Base-by-base conservation (phyloP, 2,797 vertebrate species). In the Eupleurogrammus muticus region DNA sequence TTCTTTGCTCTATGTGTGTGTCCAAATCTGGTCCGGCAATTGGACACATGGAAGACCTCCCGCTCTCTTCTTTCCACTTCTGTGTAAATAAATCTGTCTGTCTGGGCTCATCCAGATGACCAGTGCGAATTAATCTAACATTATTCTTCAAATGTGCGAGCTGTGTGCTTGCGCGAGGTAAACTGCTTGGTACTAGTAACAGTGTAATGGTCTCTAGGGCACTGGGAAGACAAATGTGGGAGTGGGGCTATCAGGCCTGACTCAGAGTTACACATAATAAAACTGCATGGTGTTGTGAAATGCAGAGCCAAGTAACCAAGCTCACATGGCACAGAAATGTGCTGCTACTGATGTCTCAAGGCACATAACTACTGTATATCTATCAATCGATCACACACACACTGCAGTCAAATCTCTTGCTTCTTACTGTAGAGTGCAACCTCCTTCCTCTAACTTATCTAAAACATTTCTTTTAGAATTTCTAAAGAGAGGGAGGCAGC, bases 231-330 rank as follows among this genome's bases (percentile, higher is more conserved):
- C 49, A 76, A 74, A 79, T 77, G 60, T 62, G 42, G 63, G 54
- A 57, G 61, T 57, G 19, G 3, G 61, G 35, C 21, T 46, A 48
- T 75, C 66, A 68, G 32, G 68, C 74, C 17, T 83, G 79, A 84
- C 40, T 82, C 80, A 89, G 14, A 73, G 20, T 73, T 66, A 73
- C 68, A 71, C 73, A 80, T 51, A 16, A 67, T 44, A 62, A 76
- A 82, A 83, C 61, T 75, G 59, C 56, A 59, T 51, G 53, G 51
- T 58, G 32, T 63, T 71, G 56, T 64, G 66, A 84, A 77, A 66
- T 1, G 5, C 54, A 75, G 62, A 75, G 62, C 48, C 24, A 50
- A 57, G 46, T 38, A 56, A 11, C 42, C 51, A 75, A 64, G 61
- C 65, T 65, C 61, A 69, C 54, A 60, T 34, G 40, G n/a, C 14